Conservation (phyloP, 2,113 vertebrate genomes). For the Agelaius tricolor region DNA sequence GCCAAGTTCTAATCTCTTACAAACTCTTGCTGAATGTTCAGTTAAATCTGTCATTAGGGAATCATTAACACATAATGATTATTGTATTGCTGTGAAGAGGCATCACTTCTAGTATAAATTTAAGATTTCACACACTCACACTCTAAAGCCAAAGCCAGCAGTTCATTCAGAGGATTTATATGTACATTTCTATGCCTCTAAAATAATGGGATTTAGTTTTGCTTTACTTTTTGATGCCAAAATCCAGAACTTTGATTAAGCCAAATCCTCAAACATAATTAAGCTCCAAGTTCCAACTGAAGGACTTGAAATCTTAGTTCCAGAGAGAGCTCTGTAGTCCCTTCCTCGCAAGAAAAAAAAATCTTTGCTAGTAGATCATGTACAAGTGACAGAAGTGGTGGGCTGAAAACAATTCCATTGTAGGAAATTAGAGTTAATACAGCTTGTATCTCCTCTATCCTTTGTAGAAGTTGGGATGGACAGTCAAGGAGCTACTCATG, state of each 20-base stretch:
- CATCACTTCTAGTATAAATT: not conserved
- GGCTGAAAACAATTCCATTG: not conserved
- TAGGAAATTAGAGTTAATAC: not conserved
- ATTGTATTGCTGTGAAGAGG: not conserved
- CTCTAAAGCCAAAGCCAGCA: not conserved
- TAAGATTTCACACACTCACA: not conserved
- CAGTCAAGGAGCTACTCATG: not conserved
- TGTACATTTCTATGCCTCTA: not conserved
- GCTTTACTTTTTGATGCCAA: not conserved
- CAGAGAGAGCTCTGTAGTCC: not conserved
- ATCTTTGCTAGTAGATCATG: rapidly evolving
- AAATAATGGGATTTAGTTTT: not conserved
- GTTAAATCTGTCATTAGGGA: not conserved
- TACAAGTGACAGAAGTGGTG: not conserved
- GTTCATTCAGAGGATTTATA: not conserved
- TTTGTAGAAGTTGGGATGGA: not conserved
- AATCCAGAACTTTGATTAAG: not conserved
- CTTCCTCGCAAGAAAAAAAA: not conserved
- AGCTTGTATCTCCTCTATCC: not conserved
- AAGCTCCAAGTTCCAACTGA: not conserved
- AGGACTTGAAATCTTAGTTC: not conserved
- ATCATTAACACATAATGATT: not conserved
- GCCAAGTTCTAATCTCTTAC: not conserved
- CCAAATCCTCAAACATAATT: not conserved
- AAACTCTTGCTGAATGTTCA: not conserved